Base-by-base conservation (phyloP, 2,797 vertebrate species). In the Chiroxiphia lanceolata region DNA sequence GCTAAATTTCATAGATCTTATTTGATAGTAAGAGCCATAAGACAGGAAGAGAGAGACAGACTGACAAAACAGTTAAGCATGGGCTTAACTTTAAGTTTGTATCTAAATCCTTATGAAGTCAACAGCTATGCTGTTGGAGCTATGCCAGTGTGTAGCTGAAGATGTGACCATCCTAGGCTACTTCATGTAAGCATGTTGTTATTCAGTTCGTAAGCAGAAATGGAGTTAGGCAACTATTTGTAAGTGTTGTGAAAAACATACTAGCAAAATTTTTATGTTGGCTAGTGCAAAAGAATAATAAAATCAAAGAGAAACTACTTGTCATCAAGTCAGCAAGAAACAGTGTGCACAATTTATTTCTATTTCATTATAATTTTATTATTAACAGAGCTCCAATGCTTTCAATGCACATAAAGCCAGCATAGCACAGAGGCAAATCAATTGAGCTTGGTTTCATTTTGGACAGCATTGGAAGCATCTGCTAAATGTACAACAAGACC, bases 61-160 rank as follows among this genome's bases (percentile, higher is more conserved):
- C 31, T 75, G 85, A 75, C 53, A 72, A 70, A 87, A 47, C 47
- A 59, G 17, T 82, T 95, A 87, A 94, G 68, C 78, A 72, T 14
- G 19, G 72, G 82, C 70, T 90, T 91, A 95, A 85, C 47, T 64
- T 94, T 63, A 93, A 76, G 64, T 93, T 92, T 89, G 34, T 59
- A 70, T 47, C 47, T 83, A 93, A 90, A 87, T 92, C 75, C 64
- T 44, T 34, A 44, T 19, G 54, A 93, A 95, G 82, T 64, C 75
- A 94, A 72, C 71, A 94, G 81, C 75, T 87, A 82, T 40, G 75
- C 68, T 36, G 15, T 15, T 84, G 87, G 87, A 92, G 38, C 50
- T 63, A 47, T 25, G 78, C 74, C 83, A 87, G 51, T 1, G 47
- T 1, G 20, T 33, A 89, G 63, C 59, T 82, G 87, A 72, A 93